A percentile compares a stretch with the other conserved stretches of the same genome.
phyloP scores from a whole-genome alignment of 2,113 vertebrate genomes.

The Echinops telfairi region DNA sequence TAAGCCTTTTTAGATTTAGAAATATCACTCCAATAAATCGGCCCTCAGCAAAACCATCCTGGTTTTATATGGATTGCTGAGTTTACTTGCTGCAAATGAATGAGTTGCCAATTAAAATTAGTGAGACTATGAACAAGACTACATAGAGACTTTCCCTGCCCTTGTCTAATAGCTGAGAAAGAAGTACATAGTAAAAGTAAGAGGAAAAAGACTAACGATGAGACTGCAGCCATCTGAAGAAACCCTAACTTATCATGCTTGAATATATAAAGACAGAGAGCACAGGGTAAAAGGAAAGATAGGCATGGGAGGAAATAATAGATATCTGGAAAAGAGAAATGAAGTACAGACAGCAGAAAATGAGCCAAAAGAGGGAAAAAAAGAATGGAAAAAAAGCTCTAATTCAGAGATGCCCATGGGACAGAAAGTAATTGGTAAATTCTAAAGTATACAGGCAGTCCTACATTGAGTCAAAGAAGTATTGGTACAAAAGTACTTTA shows the following conservation, averaged over 20 bases:
- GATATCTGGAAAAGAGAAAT: not conserved
- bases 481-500: not conserved
- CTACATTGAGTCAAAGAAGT: not conserved
- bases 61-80: not conserved
- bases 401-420: not conserved
- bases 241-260: not conserved
- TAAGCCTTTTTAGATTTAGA: not conserved
- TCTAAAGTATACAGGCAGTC: not conserved
- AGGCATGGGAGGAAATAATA: not conserved
- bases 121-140: not conserved
- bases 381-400: not conserved
- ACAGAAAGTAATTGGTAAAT: not conserved
- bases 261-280: conserved; percentile 3
- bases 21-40: not conserved
- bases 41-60: not conserved
- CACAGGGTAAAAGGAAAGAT: conserved; percentile 28
- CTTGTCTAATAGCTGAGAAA: conserved; percentile 5
- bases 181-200: not conserved
- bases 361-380: conserved; percentile 17
- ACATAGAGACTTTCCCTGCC: not conserved
- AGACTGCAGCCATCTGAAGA: not conserved
- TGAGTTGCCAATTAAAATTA: not conserved
- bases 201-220: not conserved
- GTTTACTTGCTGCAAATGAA: not conserved
- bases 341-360: not conserved